Evolutionary conservation across 53 echinoderm and acorn worm species (phyloP), one percentile per base, ranked within the genome.

Genomic region (Paracentrotus lividus): DNA sequence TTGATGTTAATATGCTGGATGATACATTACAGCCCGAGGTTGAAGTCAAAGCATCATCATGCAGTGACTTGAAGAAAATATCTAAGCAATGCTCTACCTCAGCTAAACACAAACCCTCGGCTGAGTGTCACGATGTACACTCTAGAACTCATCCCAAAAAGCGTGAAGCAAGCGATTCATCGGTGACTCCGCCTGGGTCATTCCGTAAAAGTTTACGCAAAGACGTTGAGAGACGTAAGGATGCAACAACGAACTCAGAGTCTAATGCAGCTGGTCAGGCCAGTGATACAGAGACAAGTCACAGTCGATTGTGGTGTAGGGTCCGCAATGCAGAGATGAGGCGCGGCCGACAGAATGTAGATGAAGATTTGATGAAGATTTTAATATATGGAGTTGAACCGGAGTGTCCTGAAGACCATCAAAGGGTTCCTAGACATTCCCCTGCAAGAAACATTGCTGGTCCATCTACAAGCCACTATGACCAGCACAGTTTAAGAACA

Each of bases 261-360:
- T 43, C 67, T 18, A 54, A 75, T 69, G 23, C 26, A 45, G 54
- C 49, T 31, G 91, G 86, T 29, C 84, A 77, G 26, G 64, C 45
- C 15, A 87, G 51, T 29, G 96, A 95, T 14, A 38, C 93, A 23
- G 96, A 97, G 64, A 92, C 93, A 20, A 92, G 95, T 72, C 94
- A 94, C 59, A 84, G 90, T 47, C 94, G 95, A 84, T 93, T 97
- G 21, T 97, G 96, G 95, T 88, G 55, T 42, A 86, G 96, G 65
- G 97, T 97, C 33, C 93, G 94, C 27, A 84, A 95, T 16, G 97
- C 97, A 5, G 97, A 97, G 57, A 93, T 97, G 93, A 75, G 97
- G 49, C 95, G 95, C 3, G 96, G 97, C 3, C 93, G 95, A 4
- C 95, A 96, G 84, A 95, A 95, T 49, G 91, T 96, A n/a, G 97